Evolutionary conservation across 2,888 invertebrate species (phyloP).

Genomic region (Athalia cordata): DNA sequence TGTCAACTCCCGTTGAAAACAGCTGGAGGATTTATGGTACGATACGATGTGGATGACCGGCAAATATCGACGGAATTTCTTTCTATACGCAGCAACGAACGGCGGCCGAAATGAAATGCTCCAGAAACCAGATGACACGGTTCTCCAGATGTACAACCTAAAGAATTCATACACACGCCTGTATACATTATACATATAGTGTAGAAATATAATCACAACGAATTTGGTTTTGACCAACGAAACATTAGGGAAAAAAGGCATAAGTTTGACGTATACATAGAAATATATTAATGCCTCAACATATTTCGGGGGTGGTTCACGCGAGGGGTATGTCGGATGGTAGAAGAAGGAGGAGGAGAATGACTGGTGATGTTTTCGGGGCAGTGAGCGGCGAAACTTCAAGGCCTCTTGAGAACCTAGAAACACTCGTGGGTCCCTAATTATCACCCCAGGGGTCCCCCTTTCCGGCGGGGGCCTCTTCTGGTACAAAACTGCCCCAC

Average conservation of each 20-base stretch:
- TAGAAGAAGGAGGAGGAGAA: slow-evolving; percentile 55
- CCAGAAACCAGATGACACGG: slow-evolving; percentile 39
- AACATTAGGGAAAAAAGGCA: slow-evolving; percentile 56
- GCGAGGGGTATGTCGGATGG: slow-evolving; percentile 46
- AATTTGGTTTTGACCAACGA: background rate
- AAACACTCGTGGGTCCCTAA: slow-evolving; percentile 73
- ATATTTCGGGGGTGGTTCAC: slow-evolving; percentile 27
- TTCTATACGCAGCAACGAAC: background rate
- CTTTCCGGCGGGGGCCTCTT: slow-evolving; percentile 67
- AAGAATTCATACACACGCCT: background rate
- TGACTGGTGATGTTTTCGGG: slow-evolving; percentile 65
- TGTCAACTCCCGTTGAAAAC: slow-evolving; percentile 32
- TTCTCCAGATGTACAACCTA: background rate
- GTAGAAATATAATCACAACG: background rate
- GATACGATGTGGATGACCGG: slow-evolving; percentile 37
- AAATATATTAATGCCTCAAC: slow-evolving; percentile 59
- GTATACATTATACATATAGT: background rate
- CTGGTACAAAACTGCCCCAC: slow-evolving; percentile 71
- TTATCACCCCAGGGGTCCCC: slow-evolving; percentile 72
- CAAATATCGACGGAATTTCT: slow-evolving; percentile 30
- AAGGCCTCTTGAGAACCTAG: slow-evolving; percentile 70
- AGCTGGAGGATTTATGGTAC: slow-evolving; percentile 32
- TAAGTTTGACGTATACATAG: slow-evolving; percentile 56
- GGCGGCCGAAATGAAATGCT: background rate
- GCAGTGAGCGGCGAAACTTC: slow-evolving; percentile 70